A percentile compares a stretch with the other conserved stretches of the same genome.
Conservation (phyloP, 2,797 vertebrate species). For the Tadarida brasiliensis region DNA sequence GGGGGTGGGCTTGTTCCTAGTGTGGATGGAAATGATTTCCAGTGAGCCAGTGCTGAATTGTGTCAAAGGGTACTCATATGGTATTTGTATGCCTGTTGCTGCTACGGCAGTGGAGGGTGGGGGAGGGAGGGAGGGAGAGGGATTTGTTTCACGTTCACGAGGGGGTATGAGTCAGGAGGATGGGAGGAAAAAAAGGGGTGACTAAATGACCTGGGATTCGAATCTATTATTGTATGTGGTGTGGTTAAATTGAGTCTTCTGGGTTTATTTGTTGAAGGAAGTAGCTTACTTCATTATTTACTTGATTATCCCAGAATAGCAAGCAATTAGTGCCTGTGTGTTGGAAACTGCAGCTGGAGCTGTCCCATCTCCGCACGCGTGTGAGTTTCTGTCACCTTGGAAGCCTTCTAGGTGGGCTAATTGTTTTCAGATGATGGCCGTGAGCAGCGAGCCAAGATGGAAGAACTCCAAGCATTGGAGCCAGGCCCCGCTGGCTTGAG, state of each 20-base stretch:
- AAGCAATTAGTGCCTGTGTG: neutral
- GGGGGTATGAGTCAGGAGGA: slow-evolving; percentile 29
- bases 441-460: neutral
- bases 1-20: neutral
- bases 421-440: neutral
- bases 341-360: neutral
- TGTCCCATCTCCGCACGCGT: accelerated
- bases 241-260: slow-evolving; percentile 58
- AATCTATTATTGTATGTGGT: slow-evolving; percentile 35
- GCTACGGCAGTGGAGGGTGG: neutral
- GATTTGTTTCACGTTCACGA: neutral
- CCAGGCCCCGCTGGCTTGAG: neutral
- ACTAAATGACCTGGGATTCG: slow-evolving; percentile 52
- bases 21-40: neutral
- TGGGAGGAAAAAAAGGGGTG: neutral
- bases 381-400: neutral
- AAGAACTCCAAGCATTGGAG: neutral
- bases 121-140: too few species aligned
- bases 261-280: slow-evolving; percentile 73
- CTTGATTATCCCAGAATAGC: slow-evolving; percentile 58
- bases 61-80: neutral
- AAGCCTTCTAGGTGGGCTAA: neutral
- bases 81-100: neutral
- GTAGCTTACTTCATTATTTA: neutral
- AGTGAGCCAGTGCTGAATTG: neutral